Percentiles rank a stretch among this genome's conserved stretches.
These are phyloP conservation scores for cattle (Bos taurus) DNA, from an alignment of 2,113 vertebrate species.

Conservation along the genomic window ARS-UCD2.0 NC_037344.1:4773001-4773500, in stretches of 20 bases:
- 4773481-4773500: not conserved
- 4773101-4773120: not conserved
- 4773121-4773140: not conserved
- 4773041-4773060: not conserved
- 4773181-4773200: not conserved
- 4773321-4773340: not conserved
- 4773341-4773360: not conserved
- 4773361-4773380: not conserved
- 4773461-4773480: not conserved
- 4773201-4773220: not conserved
- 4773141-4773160: not conserved
- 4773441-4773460: not conserved
- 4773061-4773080: not conserved
- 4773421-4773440: not conserved
- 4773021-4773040: conserved; percentile 21
- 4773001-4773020: not conserved
- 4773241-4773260: not conserved
- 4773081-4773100: not conserved
- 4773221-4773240: not conserved
- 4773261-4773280: not conserved
- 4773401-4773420: not conserved
- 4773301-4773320: not conserved
- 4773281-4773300: not conserved
- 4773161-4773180: not conserved
- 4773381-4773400: not conserved